Conservation (phyloP, 2,113 vertebrate species). For the Ellobius talpinus region DNA sequence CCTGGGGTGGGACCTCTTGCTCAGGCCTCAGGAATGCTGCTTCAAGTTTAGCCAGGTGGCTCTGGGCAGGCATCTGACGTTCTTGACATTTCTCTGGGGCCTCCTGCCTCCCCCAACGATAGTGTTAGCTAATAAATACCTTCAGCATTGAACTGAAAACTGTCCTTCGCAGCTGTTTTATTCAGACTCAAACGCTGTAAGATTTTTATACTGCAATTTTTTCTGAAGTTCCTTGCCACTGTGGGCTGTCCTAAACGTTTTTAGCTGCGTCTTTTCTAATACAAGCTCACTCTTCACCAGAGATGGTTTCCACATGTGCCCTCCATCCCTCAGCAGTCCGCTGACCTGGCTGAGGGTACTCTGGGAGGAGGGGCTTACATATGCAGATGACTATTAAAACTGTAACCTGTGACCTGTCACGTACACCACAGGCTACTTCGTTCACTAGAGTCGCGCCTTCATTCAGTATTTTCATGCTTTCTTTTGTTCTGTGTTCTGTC, state of each 20-base stretch:
- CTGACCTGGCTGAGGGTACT: conserved; percentile 52
- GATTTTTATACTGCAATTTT: background rate
- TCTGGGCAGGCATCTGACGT: background rate
- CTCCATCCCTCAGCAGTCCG: conserved; percentile 52
- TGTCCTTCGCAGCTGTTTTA: background rate
- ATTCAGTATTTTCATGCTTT: conserved; percentile 84
- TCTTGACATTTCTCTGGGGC: conserved; percentile 33
- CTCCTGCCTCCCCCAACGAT: background rate
- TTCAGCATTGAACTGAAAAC: background rate
- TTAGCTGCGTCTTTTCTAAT: background rate
- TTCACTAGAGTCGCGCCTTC: conserved; percentile 69
- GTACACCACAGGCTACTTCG: conserved; percentile 65
- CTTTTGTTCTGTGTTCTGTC: conserved; percentile 72
- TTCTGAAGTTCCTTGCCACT: conserved; percentile 77
- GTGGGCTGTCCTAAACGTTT: conserved; percentile 40
- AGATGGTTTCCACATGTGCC: conserved; percentile 56
- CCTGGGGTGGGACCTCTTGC: background rate
- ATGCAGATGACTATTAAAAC: conserved; percentile 83
- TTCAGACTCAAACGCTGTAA: background rate
- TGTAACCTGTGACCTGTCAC: conserved; percentile 68
- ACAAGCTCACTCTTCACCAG: conserved; percentile 55
- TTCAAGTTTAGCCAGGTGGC: background rate
- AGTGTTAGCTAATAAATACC: background rate
- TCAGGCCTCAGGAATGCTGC: conserved; percentile 65
- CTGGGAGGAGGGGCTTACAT: conserved; percentile 76